Conservation (phyloP, 2,113 vertebrate genomes). For the Dunckerocampus dactyliophorus region DNA sequence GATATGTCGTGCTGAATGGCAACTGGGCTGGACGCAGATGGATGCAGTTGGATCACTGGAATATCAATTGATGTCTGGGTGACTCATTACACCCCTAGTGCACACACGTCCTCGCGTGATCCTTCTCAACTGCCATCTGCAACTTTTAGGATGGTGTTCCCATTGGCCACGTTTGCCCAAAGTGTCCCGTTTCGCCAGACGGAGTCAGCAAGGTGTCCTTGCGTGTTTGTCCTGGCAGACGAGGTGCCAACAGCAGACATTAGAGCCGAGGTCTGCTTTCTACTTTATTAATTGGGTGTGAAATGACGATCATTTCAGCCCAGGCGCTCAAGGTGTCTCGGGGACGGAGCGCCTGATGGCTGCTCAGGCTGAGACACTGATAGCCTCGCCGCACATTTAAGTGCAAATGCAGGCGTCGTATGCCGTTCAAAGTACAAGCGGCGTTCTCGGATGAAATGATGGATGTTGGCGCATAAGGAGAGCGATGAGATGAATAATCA, state of each 20-base stretch:
- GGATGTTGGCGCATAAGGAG: too few species aligned
- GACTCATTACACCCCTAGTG: too few species aligned
- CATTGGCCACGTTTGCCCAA: constrained; percentile 44
- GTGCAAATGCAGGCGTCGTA: background rate
- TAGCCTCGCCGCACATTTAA: background rate
- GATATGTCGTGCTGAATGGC: too few species aligned
- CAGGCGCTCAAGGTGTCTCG: constrained; percentile 19
- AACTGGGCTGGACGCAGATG: too few species aligned
- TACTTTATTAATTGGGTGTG: constrained; percentile 42
- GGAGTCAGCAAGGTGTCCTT: constrained; percentile 37
- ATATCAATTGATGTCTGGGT: too few species aligned
- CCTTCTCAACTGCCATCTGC: too few species aligned
- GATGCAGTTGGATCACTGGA: too few species aligned
- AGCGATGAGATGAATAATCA: too few species aligned
- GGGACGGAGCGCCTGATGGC: constrained; percentile 1
- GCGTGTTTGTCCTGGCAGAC: constrained; percentile 43
- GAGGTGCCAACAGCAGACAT: constrained; percentile 39
- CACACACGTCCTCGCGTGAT: too few species aligned
- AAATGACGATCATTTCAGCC: constrained; percentile 36
- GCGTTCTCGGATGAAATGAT: too few species aligned
- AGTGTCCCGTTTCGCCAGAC: constrained; percentile 28
- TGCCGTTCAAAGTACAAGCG: too few species aligned
- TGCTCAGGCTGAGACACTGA: background rate
- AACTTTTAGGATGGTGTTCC: background rate
- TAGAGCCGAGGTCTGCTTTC: constrained; percentile 22